Base-by-base conservation (phyloP, 2,113 vertebrate species). In the Typhlomys cinereus region DNA sequence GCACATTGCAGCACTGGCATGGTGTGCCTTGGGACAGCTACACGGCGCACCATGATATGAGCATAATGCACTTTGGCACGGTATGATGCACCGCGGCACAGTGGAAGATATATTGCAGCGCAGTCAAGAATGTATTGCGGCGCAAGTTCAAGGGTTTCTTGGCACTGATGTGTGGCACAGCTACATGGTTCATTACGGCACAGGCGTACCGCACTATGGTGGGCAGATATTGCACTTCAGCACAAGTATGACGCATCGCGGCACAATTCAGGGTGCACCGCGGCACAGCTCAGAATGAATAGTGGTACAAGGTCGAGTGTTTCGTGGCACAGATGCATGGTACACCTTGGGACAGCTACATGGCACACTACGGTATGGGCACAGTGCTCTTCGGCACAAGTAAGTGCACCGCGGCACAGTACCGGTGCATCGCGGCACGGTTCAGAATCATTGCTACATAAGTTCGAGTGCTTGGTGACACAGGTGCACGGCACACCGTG, bases 331-430 rank as follows among this genome's bases (percentile, higher is more conserved):
- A 17, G 6, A 2, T 34, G 18, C 31, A 2, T 14, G 25, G 25
- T 11, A 7, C 12, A 0, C 2, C 46, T 1, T 13, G 5, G 50
- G 39, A 59, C 50, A 11, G 31, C 4, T 31, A 5, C 15, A 41
- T 9, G 7, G 23, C 21, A 20, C 15, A 21, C 7, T 6, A 1
- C 8, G 6, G 29, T 23, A 34, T 23, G 31, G 54, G 25, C 82
- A 31, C 4, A 29, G 2, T 5, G 8, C 4, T 0, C 12, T 23
- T 3, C 25, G 13, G 71, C 71, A 74, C 71, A 8, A 27, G 29
- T 27, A 12, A 11, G 46, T 9, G 73, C 73, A 9, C 11, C 27
- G 14, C 8, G 36, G 44, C 71, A 31, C 44, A 31, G 41, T 10
- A 21, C 7, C 67, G 31, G 11, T 31, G 61, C 57, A 59, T 59